Evolutionary conservation across 2,113 vertebrate genomes (phyloP).

Genomic region (Scophthalmus maximus): DNA sequence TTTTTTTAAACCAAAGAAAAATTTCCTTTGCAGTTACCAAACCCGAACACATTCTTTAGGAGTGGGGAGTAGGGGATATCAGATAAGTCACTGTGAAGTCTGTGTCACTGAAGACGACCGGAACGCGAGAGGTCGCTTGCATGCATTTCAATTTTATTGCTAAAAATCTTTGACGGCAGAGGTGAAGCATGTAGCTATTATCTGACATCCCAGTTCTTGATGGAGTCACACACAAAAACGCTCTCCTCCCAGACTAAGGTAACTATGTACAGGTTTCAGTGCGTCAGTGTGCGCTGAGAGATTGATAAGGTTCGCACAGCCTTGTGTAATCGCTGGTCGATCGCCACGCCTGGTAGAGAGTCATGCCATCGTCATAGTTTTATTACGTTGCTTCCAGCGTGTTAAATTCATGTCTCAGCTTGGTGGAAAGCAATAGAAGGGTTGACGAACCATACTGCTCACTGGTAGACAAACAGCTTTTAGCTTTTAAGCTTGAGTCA

Average conservation of each 20-base stretch:
- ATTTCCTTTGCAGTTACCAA: constrained; percentile 25
- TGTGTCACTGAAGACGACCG: neutral
- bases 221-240: too few species aligned
- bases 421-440: constrained; percentile 1
- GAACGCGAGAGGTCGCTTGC: neutral
- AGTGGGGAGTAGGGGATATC: neutral
- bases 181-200: neutral
- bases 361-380: constrained; percentile 48
- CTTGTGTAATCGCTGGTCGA: constrained; percentile 43
- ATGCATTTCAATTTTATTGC: neutral
- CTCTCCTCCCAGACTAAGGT: neutral
- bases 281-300: constrained; percentile 35
- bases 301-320: constrained; percentile 41
- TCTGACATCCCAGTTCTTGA: neutral
- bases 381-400: constrained; percentile 14
- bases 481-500: constrained; percentile 1
- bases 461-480: neutral
- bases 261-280: constrained; percentile 30
- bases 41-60: constrained; percentile 42
- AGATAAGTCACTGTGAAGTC: neutral
- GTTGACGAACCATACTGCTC: neutral
- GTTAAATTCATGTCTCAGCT: constrained; percentile 12
- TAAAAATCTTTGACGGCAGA: neutral
- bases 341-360: constrained; percentile 53
- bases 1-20: neutral